phyloP scores from a whole-genome alignment of 2,113 vertebrate species.

The Lamprotornis superbus region DNA sequence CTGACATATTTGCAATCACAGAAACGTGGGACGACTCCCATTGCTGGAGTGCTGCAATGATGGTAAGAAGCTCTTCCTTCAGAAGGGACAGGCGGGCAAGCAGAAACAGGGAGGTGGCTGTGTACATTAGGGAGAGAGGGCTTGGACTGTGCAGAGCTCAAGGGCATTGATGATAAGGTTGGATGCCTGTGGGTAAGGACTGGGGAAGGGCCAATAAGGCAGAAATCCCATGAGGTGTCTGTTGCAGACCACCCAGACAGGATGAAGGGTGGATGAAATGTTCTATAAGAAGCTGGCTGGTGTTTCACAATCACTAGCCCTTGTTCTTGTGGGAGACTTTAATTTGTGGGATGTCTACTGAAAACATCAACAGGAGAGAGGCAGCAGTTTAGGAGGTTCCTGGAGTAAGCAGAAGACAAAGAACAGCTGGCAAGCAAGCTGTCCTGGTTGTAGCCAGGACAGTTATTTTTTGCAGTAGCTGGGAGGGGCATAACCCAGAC shows the following conservation, averaged over 20 bases:
- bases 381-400: background rate
- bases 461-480: background rate
- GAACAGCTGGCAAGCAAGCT: background rate
- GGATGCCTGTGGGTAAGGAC: background rate
- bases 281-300: background rate
- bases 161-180: background rate
- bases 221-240: background rate
- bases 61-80: background rate
- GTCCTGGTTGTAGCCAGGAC: background rate
- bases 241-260: background rate
- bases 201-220: rapidly evolving
- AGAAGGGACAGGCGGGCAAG: rapidly evolving
- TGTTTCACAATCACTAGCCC: background rate
- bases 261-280: background rate
- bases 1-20: rapidly evolving
- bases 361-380: background rate
- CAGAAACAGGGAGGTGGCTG: background rate
- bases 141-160: background rate
- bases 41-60: background rate
- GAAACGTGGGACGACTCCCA: background rate
- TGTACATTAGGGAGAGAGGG: too few species aligned
- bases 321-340: background rate
- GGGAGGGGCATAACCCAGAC: background rate
- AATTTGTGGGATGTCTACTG: background rate
- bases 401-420: background rate